Evolutionary conservation across 2,113 vertebrate species (phyloP).

Genomic region (Colossoma macropomum): DNA sequence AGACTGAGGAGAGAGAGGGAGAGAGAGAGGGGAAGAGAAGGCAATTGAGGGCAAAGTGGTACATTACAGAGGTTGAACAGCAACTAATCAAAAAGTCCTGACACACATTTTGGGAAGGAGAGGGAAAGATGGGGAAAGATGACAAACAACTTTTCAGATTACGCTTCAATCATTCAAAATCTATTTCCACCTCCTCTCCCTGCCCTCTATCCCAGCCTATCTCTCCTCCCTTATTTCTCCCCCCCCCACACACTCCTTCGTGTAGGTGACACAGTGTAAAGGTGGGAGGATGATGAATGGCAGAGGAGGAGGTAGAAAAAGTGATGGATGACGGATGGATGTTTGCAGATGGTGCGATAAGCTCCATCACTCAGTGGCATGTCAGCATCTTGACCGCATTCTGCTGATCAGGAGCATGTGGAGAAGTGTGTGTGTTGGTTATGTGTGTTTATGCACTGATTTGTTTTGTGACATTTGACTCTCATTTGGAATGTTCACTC

Average conservation of each 20-base stretch:
- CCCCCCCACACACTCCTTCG: not conserved
- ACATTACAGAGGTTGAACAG: slow-evolving; percentile 12
- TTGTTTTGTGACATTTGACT: not conserved
- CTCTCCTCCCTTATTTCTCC: not conserved
- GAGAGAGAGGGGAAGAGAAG: slow-evolving; percentile 9
- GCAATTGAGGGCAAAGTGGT: slow-evolving; percentile 17
- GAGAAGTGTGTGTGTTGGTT: slow-evolving; percentile 17
- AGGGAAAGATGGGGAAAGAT: slow-evolving; percentile 17
- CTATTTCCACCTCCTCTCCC: slow-evolving; percentile 17
- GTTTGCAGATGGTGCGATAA: slow-evolving; percentile 68
- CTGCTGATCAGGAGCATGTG: slow-evolving; percentile 24
- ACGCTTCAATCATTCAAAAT: slow-evolving; percentile 46
- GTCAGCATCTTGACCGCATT: slow-evolving; percentile 20
- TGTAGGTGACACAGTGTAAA: slow-evolving; percentile 39
- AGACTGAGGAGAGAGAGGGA: slow-evolving; percentile 77
- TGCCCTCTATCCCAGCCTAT: slow-evolving; percentile 10
- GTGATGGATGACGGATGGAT: slow-evolving; percentile 61
- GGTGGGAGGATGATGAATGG: slow-evolving; percentile 42
- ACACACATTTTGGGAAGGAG: slow-evolving; percentile 2
- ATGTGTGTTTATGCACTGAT: not conserved
- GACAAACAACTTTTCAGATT: slow-evolving; percentile 41
- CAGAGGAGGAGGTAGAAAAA: slow-evolving; percentile 38
- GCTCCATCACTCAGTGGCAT: slow-evolving; percentile 46
- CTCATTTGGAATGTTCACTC: not conserved
- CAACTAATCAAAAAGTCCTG: slow-evolving; percentile 38